Conservation (phyloP, 1,140 invertebrate genomes). For the Drosophila sproati region DNA sequence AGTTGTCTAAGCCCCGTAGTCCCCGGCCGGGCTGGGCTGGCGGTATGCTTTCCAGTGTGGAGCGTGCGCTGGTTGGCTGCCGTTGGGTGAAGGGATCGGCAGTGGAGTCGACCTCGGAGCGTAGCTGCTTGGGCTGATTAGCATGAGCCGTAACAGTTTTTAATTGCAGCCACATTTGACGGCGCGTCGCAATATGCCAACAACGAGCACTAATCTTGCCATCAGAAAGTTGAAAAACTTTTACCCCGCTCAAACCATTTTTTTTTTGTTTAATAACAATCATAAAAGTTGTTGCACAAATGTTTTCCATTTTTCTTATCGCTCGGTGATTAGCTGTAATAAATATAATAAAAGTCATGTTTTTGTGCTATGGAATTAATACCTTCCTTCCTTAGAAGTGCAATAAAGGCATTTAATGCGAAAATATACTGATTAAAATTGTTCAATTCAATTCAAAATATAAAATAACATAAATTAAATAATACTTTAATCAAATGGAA, state of each 20-base stretch:
- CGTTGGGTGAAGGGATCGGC: slow-evolving; percentile 56
- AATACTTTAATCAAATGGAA: too few relatives aligned
- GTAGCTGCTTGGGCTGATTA: slow-evolving; percentile 71
- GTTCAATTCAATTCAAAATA: background rate
- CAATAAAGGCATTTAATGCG: too few relatives aligned
- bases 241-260: slow-evolving; percentile 29
- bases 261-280: slow-evolving; percentile 54
- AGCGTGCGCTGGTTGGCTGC: slow-evolving; percentile 52
- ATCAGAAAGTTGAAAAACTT: slow-evolving; percentile 82
- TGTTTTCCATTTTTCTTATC: slow-evolving; percentile 46
- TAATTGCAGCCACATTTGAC: slow-evolving; percentile 81
- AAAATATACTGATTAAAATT: too few relatives aligned
- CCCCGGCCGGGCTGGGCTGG: slow-evolving; percentile 21
- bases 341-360: background rate
- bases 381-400: too few relatives aligned
- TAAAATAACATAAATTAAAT: background rate
- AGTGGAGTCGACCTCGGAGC: slow-evolving; percentile 25
- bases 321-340: slow-evolving; percentile 33
- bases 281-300: slow-evolving; percentile 63
- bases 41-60: slow-evolving; percentile 19
- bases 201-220: slow-evolving; percentile 76
- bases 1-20: slow-evolving; percentile 26
- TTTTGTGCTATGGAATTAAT: background rate
- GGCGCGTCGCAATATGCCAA: slow-evolving; percentile 66
- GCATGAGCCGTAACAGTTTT: slow-evolving; percentile 83